Evolutionary conservation across 2,888 invertebrate species (phyloP), one percentile per base, ranked within the genome.

Genomic region (Molorchus minor): DNA sequence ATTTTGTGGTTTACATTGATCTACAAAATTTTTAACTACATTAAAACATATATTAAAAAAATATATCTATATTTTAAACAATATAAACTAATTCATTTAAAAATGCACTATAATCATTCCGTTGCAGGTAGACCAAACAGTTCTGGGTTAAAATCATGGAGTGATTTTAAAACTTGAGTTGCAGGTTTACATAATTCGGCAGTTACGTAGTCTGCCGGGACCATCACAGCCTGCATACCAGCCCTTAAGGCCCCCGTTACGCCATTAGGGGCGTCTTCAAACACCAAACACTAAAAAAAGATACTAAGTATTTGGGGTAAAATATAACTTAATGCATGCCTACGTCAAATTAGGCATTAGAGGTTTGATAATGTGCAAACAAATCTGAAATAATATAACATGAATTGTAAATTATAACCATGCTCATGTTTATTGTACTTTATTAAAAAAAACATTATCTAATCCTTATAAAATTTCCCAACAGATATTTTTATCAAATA

Each of bases 241-340:
- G 95, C 95, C 16, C 86, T 84, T 19, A 85, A 75, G 0, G 89
- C 95, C 0, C 92, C 92, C 19, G 85, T 84, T 0, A 95, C 92
- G 1, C 97, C 96, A 77, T 94, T 94, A 0, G 92, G 91, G 0
- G 96, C 92, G 80, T 97, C 97, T 82, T 97, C 96, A 76, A 96
- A 93, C 1, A 94, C 95, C 60, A 96, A 80, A 73, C 92, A 92
- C 72, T 75, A 55, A 29, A 67, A 67, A 60, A 46, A 41, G 30
- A 46, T 7, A n/a, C n/a, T n/a, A n/a, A n/a, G n/a, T n/a, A n/a
- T n/a, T n/a, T n/a, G n/a, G n/a, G n/a, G n/a, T n/a, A n/a, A n/a
- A n/a, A n/a, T n/a, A n/a, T n/a, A n/a, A n/a, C n/a, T n/a, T n/a
- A n/a, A n/a, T n/a, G n/a, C n/a, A n/a, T n/a, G n/a, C n/a, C n/a